Conservation (phyloP, 2,113 vertebrate species). For the Hemiprocne comata region DNA sequence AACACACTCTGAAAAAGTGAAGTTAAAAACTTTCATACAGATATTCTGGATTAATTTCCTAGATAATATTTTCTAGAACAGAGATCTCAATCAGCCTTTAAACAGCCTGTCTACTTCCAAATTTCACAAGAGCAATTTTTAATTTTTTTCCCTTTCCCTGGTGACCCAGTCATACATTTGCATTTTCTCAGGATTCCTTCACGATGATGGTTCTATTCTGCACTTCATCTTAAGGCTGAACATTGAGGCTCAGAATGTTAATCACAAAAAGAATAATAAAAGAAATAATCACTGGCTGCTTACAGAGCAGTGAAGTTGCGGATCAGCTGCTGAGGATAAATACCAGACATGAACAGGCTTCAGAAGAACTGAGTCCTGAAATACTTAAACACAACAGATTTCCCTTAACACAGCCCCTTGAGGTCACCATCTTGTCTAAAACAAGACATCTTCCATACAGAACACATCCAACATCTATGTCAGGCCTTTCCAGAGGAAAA, state of each 20-base stretch:
- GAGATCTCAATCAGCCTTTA: neutral
- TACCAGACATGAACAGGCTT: neutral
- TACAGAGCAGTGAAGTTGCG: neutral
- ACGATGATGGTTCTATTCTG: neutral
- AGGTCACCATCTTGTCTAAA: neutral
- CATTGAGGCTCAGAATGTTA: neutral
- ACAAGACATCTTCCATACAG: neutral
- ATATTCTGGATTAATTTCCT: neutral
- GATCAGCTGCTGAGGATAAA: conserved; percentile 22
- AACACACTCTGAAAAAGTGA: neutral
- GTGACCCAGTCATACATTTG: neutral
- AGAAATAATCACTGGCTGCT: neutral
- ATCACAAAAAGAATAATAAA: neutral
- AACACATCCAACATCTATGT: neutral
- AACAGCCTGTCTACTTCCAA: neutral
- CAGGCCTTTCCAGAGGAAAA: neutral
- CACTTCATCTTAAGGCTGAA: neutral
- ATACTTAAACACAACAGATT: neutral
- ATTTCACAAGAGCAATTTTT: neutral
- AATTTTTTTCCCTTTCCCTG: neutral
- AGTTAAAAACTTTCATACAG: neutral
- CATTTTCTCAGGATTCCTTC: conserved; percentile 23
- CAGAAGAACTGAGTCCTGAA: neutral
- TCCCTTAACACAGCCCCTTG: neutral
- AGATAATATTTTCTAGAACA: neutral